phyloP scores from a whole-genome alignment of 1,140 invertebrate genomes.

The Drosophila bocqueti region DNA sequence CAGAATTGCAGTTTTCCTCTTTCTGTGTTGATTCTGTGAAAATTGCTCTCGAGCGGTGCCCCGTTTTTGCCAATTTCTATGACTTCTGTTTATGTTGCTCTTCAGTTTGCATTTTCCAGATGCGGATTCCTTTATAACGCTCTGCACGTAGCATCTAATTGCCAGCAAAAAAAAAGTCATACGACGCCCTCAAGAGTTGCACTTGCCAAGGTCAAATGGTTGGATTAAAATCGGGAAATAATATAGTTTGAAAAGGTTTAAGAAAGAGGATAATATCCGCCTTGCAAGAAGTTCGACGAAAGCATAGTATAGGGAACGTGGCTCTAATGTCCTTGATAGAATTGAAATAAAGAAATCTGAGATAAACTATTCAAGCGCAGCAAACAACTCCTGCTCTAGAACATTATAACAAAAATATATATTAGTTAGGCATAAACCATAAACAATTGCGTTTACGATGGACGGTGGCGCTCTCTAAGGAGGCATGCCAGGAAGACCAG shows the following conservation, averaged over 20 bases:
- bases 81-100: slow-evolving; percentile 18
- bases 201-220: background rate
- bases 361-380: background rate
- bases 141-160: slow-evolving; percentile 13
- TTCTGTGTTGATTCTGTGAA: slow-evolving; percentile 14
- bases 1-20: slow-evolving; percentile 15
- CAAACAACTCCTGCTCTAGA: background rate
- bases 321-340: background rate
- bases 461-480: background rate
- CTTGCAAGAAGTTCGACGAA: background rate
- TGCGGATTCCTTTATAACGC: background rate
- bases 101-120: slow-evolving; percentile 3
- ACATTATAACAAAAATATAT: background rate
- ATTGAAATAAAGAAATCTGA: background rate
- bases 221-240: too few species aligned
- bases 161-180: background rate
- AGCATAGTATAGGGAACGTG: background rate
- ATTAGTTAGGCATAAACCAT: slow-evolving; percentile 6
- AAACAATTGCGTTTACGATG: slow-evolving; percentile 3
- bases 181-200: background rate
- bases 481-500: background rate
- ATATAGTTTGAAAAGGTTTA: background rate
- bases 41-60: slow-evolving; percentile 15
- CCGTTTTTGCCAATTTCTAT: background rate
- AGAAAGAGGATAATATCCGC: background rate